These are phyloP conservation scores for Globicephala melas DNA, from an alignment of 2,113 vertebrate genomes.

Conservation along the genomic window DNA sequence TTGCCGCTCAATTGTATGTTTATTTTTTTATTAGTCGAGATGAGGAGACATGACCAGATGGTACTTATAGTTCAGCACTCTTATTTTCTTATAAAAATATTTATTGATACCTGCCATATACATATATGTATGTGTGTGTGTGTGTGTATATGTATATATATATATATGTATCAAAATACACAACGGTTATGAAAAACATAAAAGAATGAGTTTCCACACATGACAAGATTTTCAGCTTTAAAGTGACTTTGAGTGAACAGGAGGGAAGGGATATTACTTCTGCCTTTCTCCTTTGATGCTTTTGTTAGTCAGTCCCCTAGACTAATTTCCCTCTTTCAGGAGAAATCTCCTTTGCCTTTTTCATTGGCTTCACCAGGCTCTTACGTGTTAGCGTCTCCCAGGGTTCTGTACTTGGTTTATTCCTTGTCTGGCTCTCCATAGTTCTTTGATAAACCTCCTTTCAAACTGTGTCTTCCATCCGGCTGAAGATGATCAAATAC, in stretches of 20 bases:
- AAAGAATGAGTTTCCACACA: not conserved
- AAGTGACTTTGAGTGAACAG: not conserved
- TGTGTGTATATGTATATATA: too few relatives aligned
- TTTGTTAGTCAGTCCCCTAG: not conserved
- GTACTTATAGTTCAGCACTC: not conserved
- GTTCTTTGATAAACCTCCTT: not conserved
- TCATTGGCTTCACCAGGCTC: not conserved
- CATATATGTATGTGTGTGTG: fast-evolving
- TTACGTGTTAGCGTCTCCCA: not conserved
- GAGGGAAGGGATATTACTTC: not conserved
- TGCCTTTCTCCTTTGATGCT: not conserved
- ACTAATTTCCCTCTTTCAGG: not conserved
- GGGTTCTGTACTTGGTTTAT: not conserved
- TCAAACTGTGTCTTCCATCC: not conserved
- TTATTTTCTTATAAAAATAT: not conserved
- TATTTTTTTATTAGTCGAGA: not conserved
- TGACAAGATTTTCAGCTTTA: not conserved
- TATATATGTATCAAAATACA: not conserved
- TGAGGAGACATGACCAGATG: not conserved
- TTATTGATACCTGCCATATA: not conserved
- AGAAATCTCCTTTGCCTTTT: not conserved
- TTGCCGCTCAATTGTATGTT: not conserved
- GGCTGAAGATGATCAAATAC: not conserved
- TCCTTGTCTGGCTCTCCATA: not conserved
- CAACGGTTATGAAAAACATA: not conserved